These are phyloP conservation scores for Pseudolaguvia tuberculata DNA, from an alignment of 2,113 vertebrate genomes.

Conservation along the genomic window DNA sequence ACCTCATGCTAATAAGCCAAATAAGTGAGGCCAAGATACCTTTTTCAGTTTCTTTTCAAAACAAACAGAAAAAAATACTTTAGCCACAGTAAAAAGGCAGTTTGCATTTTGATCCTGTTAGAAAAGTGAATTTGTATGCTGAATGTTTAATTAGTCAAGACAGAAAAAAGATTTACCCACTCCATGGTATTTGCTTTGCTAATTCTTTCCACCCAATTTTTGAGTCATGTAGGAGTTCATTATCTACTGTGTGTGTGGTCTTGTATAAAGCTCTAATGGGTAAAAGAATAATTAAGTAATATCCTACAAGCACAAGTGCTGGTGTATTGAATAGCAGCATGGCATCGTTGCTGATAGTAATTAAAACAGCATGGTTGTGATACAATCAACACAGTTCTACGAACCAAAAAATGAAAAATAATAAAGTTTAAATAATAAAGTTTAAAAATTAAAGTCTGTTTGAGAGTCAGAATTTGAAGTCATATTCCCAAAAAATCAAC, in stretches of 20 bases:
- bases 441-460: no score
- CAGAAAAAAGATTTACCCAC: conserved; percentile 7
- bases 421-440: background rate
- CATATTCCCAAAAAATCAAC: no score
- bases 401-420: background rate
- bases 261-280: background rate
- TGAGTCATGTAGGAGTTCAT: conserved; percentile 16
- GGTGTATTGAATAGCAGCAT: conserved; percentile 5
- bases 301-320: background rate
- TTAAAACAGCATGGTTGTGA: background rate
- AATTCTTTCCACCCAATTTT: conserved; percentile 6
- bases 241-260: background rate
- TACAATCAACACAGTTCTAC: background rate
- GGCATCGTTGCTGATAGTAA: background rate
- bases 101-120: background rate
- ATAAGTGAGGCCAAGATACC: background rate
- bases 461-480: no score
- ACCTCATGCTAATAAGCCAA: no score
- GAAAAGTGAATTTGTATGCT: background rate
- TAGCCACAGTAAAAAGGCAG: background rate
- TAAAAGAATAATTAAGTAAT: conserved; percentile 11
- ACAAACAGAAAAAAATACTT: background rate
- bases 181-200: conserved; percentile 6
- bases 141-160: conserved; percentile 17
- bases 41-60: background rate